These are phyloP conservation scores for Trimorus sp. DNA, from an alignment of 2,888 invertebrate species.

Conservation along the genomic window DNA sequence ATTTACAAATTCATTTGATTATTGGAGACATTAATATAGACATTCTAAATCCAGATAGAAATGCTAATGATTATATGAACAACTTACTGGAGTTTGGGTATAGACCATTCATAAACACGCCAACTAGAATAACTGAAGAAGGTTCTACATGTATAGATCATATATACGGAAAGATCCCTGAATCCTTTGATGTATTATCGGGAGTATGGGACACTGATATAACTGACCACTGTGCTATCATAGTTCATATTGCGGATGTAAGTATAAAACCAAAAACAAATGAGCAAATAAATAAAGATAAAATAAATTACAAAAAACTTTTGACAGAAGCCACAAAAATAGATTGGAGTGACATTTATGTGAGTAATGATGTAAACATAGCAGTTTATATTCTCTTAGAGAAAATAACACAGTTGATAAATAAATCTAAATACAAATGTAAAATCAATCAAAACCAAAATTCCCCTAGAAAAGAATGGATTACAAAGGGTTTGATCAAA, in stretches of 20 bases:
- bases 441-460: conserved; percentile 1
- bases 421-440: neutral
- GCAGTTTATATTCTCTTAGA: neutral
- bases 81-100: conserved; percentile 12
- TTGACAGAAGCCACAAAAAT: neutral
- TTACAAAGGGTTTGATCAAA: conserved; percentile 15
- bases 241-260: neutral
- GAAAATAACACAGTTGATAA: neutral
- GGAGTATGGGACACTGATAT: neutral
- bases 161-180: conserved; percentile 3
- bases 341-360: neutral
- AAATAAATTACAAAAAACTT: neutral
- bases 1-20: conserved; percentile 10
- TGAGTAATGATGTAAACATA: neutral
- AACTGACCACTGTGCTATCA: neutral
- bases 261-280: conserved; percentile 1
- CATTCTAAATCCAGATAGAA: conserved; percentile 2
- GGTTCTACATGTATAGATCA: neutral
- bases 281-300: neutral
- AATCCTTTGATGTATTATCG: neutral
- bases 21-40: conserved; percentile 13
- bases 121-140: conserved; percentile 17
- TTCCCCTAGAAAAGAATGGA: conserved; percentile 13
- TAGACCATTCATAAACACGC: conserved; percentile 15
- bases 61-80: neutral